These are phyloP conservation scores for Takifugu bimaculatus DNA, from an alignment of 2,113 vertebrate species.

Conservation along the genomic window DNA sequence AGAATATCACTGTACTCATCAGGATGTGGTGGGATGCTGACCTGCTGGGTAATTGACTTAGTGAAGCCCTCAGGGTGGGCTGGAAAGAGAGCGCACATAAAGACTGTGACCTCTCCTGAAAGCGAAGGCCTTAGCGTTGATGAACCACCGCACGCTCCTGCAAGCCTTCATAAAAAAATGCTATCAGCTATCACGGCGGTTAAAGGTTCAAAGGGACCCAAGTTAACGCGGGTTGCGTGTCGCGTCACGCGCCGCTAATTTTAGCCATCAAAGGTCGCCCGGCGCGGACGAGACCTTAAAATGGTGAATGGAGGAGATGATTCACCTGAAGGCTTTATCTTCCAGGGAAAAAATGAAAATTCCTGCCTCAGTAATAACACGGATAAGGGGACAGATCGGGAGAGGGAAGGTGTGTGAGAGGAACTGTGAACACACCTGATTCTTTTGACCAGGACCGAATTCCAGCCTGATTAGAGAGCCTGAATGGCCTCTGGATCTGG, in stretches of 20 bases:
- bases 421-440: no score
- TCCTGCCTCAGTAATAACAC: no score
- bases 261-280: no score
- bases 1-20: conserved; percentile 25
- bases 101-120: conserved; percentile 26
- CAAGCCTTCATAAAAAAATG: conserved; percentile 55
- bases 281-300: no score
- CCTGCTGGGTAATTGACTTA: conserved; percentile 35
- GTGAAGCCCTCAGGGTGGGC: conserved; percentile 29
- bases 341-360: no score
- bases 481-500: no score
- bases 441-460: no score
- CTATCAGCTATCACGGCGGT: conserved; percentile 53
- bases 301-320: no score
- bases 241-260: background rate
- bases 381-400: no score
- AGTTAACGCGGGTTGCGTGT: conserved; percentile 10
- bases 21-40: conserved; percentile 10
- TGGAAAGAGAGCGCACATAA: conserved; percentile 17
- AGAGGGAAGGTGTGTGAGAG: no score
- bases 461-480: no score
- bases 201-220: conserved; percentile 35
- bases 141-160: conserved; percentile 29
- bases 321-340: no score
- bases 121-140: conserved; percentile 39